Conservation (phyloP, 2,113 vertebrate genomes). For the Verasper variegatus region DNA sequence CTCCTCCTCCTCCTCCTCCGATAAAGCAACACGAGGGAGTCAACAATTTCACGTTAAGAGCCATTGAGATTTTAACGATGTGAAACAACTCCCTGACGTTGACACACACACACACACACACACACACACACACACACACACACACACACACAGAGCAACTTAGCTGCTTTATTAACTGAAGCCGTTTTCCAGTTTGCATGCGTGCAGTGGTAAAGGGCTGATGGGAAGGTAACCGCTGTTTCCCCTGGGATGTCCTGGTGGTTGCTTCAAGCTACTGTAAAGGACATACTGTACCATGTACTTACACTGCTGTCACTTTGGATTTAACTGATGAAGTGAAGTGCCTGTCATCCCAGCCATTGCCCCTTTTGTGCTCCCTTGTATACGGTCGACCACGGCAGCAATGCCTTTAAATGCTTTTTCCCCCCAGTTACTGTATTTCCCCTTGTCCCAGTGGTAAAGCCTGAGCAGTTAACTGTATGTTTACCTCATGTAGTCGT, state of each 20-base stretch:
- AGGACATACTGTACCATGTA: slow-evolving; percentile 57
- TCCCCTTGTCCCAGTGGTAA: too few relatives aligned
- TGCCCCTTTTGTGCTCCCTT: slow-evolving; percentile 14
- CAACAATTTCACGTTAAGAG: not conserved
- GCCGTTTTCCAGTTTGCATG: slow-evolving; percentile 10
- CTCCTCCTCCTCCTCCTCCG: too few relatives aligned
- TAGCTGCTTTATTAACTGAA: slow-evolving; percentile 12
- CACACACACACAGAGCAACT: not conserved
- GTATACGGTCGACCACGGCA: too few relatives aligned
- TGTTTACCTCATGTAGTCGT: too few relatives aligned
- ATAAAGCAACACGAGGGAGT: not conserved
- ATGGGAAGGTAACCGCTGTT: slow-evolving; percentile 31
- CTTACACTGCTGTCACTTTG: slow-evolving; percentile 53
- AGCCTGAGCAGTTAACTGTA: too few relatives aligned
- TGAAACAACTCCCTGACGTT: slow-evolving; percentile 1
- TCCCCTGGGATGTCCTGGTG: slow-evolving; percentile 38
- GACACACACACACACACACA: not conserved
- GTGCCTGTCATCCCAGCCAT: slow-evolving; percentile 14
- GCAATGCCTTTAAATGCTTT: too few relatives aligned
- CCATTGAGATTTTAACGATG: not conserved
- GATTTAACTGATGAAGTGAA: slow-evolving; percentile 40
- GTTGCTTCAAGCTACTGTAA: slow-evolving; percentile 53
- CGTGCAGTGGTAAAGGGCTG: slow-evolving; percentile 24
- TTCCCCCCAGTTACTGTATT: too few relatives aligned
- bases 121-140: too few relatives aligned